phyloP scores from a whole-genome alignment of 2,113 vertebrate genomes.

The Nansenia antarctica region DNA sequence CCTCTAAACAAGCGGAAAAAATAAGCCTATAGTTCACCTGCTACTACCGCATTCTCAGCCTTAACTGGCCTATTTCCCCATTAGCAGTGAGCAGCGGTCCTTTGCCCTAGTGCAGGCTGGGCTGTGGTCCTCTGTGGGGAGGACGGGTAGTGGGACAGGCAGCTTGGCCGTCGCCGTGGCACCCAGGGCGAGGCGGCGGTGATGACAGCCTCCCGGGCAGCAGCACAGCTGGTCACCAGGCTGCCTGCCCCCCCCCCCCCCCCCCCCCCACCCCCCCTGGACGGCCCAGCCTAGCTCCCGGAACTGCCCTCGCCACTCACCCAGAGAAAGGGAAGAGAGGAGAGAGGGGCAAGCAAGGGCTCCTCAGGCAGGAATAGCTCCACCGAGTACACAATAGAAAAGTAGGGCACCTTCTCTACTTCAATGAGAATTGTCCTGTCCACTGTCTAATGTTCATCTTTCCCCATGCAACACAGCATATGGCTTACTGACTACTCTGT shows the following conservation, averaged over 20 bases:
- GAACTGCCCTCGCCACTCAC: slow-evolving; percentile 45
- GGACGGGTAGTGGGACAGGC: slow-evolving; percentile 49
- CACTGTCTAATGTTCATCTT: no score
- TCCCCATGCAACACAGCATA: no score
- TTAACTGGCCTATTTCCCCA: slow-evolving; percentile 52
- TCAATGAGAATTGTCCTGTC: no score
- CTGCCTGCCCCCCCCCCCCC: slow-evolving; percentile 21
- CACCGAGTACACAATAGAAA: slow-evolving; percentile 49
- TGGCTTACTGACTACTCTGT: no score
- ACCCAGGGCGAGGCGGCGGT: slow-evolving; percentile 38
- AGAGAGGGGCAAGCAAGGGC: slow-evolving; percentile 11
- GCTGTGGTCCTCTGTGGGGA: slow-evolving; percentile 45
- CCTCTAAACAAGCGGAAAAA: no score
- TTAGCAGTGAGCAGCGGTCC: slow-evolving; percentile 38
- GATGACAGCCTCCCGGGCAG: slow-evolving; percentile 49
- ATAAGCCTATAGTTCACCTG: no score
- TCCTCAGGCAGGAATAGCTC: slow-evolving; percentile 51
- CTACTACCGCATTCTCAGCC: no score
- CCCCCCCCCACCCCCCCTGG: slow-evolving; percentile 8
- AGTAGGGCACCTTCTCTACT: slow-evolving; percentile 70
- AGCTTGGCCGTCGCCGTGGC: slow-evolving; percentile 48
- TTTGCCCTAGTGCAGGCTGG: slow-evolving; percentile 38
- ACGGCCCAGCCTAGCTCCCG: slow-evolving; percentile 31
- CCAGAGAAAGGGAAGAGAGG: slow-evolving; percentile 29
- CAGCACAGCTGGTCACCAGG: slow-evolving; percentile 56